Base-by-base conservation (phyloP, 2,888 invertebrate species). In the Pammene aurita region DNA sequence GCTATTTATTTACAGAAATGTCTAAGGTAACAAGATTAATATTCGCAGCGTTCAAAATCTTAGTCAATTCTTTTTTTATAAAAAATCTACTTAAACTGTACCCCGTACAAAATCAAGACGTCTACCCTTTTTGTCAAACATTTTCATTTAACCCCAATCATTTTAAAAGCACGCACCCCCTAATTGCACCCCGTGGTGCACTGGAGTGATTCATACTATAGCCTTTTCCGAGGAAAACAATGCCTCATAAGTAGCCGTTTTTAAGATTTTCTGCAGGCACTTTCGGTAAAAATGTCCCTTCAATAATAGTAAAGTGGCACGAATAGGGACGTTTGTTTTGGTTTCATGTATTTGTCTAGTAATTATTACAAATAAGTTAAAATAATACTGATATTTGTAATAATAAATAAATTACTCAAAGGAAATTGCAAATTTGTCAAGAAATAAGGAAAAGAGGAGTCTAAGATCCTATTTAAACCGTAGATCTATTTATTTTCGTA, bases 101-200 rank as follows among this genome's bases (percentile, higher is more conserved):
- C 41, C n/a, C 9, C n/a, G 26, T 2, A 44, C 14, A 14, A 69
- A 69, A 65, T 65, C 69, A 69, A 69, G 69, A 69, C 54, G 41
- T 69, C 60, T 48, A 9, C 64, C 35, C 34, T 61, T 67, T 65
- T 68, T 26, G 68, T 58, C 64, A 68, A 68, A 64, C 68, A 68
- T 57, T 69, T 58, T 58, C 52, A 69, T 69, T 69, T 60, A 69
- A 65, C 69, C 69, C 69, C 69, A 64, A 69, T 65, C 60, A 60
- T 69, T 69, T 68, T 58, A 68, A 69, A 69, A 65, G 60, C 69
- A 69, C 64, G 69, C 64, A 65, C 60, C 57, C 56, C 67, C 34
- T 69, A 65, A 69, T 64, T 69, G 69, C 58, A 54, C 63, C 58
- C 58, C 7, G 50, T 58, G 65, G 68, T 44, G 64, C 46, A 54